Percentiles rank a stretch among this genome's conserved stretches.
These are phyloP conservation scores for Rhipidura dahli DNA, from an alignment of 2,113 vertebrate genomes.

Conservation along the genomic window DNA sequence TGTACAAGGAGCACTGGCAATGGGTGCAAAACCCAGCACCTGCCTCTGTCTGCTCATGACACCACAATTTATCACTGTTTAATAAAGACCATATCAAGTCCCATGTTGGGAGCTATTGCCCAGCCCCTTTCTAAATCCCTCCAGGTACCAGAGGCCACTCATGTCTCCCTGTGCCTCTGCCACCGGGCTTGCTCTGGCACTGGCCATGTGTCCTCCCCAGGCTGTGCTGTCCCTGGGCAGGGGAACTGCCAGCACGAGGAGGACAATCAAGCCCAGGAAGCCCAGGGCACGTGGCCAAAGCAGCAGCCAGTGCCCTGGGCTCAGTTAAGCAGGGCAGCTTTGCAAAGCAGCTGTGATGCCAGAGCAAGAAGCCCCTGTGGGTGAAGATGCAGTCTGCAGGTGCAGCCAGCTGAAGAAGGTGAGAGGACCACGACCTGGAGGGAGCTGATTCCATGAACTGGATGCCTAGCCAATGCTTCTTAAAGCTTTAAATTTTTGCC, in stretches of 20 bases:
- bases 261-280: background rate
- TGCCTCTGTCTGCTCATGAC: background rate
- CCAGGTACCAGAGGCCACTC: background rate
- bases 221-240: background rate
- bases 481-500: background rate
- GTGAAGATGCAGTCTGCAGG: background rate
- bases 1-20: background rate
- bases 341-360: background rate
- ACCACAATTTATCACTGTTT: background rate
- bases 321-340: background rate
- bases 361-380: background rate
- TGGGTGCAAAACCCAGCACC: background rate
- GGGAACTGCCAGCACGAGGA: background rate
- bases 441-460: background rate
- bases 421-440: background rate
- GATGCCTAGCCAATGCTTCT: background rate
- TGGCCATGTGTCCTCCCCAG: background rate
- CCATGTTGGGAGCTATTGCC: background rate
- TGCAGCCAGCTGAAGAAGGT: background rate
- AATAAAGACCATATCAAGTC: background rate
- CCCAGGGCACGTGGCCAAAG: background rate
- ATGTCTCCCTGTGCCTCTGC: background rate
- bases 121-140: background rate
- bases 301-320: fast-evolving
- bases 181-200: background rate